Conservation (phyloP, 2,888 invertebrate genomes). For the Empis livida region DNA sequence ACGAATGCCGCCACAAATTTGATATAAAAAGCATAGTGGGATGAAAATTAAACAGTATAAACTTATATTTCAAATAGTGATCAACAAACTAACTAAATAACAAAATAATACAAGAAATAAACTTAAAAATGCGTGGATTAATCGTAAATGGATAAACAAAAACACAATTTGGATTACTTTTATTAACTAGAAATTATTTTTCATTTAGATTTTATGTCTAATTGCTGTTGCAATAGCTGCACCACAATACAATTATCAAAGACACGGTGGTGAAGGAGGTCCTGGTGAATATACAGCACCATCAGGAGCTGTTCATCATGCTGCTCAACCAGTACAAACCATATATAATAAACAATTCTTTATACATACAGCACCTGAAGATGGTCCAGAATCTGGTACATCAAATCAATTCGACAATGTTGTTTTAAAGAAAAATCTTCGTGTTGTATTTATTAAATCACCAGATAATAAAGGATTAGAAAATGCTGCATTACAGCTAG, state of each 20-base stretch:
- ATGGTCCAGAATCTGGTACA: constrained; percentile 16
- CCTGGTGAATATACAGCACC: neutral
- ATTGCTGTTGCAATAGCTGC: neutral
- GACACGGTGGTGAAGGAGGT: neutral
- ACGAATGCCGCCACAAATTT: no score
- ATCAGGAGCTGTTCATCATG: neutral
- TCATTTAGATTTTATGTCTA: neutral
- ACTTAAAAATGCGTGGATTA: no score
- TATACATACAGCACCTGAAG: constrained; percentile 16
- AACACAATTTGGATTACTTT: no score
- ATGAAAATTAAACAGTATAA: no score
- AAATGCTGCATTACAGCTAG: constrained; percentile 17
- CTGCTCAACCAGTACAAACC: neutral
- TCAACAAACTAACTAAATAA: no score
- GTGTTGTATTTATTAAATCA: constrained; percentile 24
- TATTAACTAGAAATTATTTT: neutral
- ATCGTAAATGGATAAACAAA: no score
- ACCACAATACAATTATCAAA: neutral
- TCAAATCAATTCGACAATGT: constrained; percentile 9
- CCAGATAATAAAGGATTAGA: constrained; percentile 19
- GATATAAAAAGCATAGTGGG: no score
- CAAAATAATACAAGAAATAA: no score
- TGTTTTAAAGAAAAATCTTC: constrained; percentile 18
- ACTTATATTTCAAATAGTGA: no score
- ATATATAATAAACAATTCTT: constrained; percentile 16